Conservation (phyloP, 1,140 invertebrate species). For the Drosophila sechellia region DNA sequence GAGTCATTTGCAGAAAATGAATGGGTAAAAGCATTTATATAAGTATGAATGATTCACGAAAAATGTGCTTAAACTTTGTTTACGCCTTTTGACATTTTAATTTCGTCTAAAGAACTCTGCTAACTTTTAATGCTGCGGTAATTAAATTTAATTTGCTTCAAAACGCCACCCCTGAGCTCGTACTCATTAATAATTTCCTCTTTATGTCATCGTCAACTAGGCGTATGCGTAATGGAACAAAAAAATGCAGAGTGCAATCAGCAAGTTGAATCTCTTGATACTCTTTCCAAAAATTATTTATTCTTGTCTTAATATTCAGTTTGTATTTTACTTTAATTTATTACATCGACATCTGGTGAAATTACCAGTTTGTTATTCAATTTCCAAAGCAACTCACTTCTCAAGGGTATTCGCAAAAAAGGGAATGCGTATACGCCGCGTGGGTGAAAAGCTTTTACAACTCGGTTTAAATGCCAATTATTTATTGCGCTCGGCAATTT, state of each 20-base stretch:
- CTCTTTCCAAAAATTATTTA: background rate
- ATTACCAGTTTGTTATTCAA: background rate
- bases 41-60: constrained; percentile 9
- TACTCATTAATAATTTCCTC: constrained; percentile 21
- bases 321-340: background rate
- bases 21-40: constrained; percentile 3
- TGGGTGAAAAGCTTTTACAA: constrained; percentile 51
- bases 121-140: constrained; percentile 61
- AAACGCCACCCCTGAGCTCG: constrained; percentile 21
- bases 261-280: background rate
- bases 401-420: constrained; percentile 22
- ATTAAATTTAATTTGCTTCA: constrained; percentile 65
- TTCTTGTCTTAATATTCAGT: too few species aligned
- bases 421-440: constrained; percentile 29
- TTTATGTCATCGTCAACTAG: constrained; percentile 60
- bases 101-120: constrained; percentile 39
- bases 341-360: background rate
- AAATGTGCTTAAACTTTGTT: constrained; percentile 48
- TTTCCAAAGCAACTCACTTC: background rate
- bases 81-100: constrained; percentile 35
- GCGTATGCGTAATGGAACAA: constrained; percentile 52
- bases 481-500: constrained; percentile 65
- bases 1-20: background rate
- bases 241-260: background rate
- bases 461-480: constrained; percentile 77